Percentiles rank a stretch among this genome's conserved stretches.
Conservation (phyloP, 1,140 invertebrate species). For the Drosophila nigromelanica region DNA sequence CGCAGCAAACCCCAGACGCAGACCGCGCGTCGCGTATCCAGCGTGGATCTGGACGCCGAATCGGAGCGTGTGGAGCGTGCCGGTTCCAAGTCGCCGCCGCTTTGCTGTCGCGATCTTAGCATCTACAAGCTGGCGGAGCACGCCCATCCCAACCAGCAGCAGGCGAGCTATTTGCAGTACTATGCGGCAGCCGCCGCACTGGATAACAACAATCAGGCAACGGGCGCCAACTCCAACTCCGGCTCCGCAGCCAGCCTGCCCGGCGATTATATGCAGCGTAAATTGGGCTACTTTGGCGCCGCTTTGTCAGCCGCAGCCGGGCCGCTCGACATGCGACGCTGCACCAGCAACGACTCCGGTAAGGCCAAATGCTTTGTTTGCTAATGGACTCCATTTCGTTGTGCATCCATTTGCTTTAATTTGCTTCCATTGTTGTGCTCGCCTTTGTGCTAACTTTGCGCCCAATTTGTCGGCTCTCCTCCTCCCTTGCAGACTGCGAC, state of each 20-base stretch:
- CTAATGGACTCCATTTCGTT: conserved; percentile 40
- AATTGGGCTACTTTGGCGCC: conserved; percentile 73
- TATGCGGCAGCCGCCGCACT: conserved; percentile 63
- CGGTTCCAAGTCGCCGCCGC: conserved; percentile 43
- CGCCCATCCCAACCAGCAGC: conserved; percentile 41
- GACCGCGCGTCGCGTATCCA: conserved; percentile 56
- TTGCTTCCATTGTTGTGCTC: conserved; percentile 1
- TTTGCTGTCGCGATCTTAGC: conserved; percentile 68
- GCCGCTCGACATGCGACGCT: conserved; percentile 82
- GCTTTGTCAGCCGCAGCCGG: conserved; percentile 44
- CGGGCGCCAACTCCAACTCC: conserved; percentile 2
- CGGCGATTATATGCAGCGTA: conserved; percentile 66
- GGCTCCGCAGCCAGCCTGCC: not conserved
- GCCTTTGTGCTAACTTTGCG: conserved; percentile 50
- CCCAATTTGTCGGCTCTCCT: conserved; percentile 1
- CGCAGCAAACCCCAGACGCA: conserved; percentile 77
- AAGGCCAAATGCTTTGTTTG: conserved; percentile 34
- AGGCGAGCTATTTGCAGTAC: conserved; percentile 63
- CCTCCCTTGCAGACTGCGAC: conserved; percentile 69
- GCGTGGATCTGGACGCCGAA: conserved; percentile 51
- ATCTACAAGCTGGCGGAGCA: conserved; percentile 52
- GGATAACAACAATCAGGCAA: conserved; percentile 66
- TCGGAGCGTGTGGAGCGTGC: conserved; percentile 34
- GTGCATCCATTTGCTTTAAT: not conserved
- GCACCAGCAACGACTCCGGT: conserved; percentile 83